Evolutionary conservation across 2,113 vertebrate species (phyloP).

Genomic region (Poeciliopsis retropinna): DNA sequence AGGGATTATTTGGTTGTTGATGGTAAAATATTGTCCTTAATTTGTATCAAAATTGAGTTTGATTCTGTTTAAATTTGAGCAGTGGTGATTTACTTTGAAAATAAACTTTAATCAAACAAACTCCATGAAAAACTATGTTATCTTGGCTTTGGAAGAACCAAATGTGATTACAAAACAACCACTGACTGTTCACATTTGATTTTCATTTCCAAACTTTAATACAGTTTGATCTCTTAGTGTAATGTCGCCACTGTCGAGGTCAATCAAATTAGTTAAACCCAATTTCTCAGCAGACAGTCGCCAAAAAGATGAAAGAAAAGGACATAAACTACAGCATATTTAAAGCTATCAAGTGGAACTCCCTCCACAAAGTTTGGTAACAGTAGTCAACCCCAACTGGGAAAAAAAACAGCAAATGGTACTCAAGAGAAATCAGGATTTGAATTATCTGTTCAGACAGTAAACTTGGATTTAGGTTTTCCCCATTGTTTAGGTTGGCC

Average conservation of each 20-base stretch:
- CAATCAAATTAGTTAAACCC: conserved; percentile 32
- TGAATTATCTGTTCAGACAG: conserved; percentile 66
- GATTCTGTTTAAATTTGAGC: not conserved
- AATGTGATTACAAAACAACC: not conserved
- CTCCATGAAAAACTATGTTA: not conserved
- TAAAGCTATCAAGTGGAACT: conserved; percentile 7
- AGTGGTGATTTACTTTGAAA: not conserved
- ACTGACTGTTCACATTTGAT: conserved; percentile 8
- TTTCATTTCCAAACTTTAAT: conserved; percentile 25
- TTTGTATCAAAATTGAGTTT: not conserved
- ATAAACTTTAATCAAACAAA: not conserved
- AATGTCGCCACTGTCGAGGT: conserved; percentile 10
- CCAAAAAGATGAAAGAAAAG: conserved; percentile 46
- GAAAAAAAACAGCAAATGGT: conserved; percentile 36
- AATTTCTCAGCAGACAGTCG: conserved; percentile 19
- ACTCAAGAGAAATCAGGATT: conserved; percentile 45
- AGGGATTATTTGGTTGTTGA: not conserved
- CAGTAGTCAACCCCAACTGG: conserved; percentile 33
- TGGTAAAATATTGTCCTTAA: not conserved
- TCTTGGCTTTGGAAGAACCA: conserved; percentile 5
- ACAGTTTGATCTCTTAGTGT: conserved; percentile 30
- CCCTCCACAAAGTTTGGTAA: conserved; percentile 24
- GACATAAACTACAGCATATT: conserved; percentile 3
- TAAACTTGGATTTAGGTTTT: conserved; percentile 66
- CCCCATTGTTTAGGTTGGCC: conserved; percentile 61